Percentiles rank a stretch among this genome's conserved stretches.
These are phyloP conservation scores for Melolontha melolontha DNA, from an alignment of 2,888 invertebrate genomes.

Conservation along the genomic window DNA sequence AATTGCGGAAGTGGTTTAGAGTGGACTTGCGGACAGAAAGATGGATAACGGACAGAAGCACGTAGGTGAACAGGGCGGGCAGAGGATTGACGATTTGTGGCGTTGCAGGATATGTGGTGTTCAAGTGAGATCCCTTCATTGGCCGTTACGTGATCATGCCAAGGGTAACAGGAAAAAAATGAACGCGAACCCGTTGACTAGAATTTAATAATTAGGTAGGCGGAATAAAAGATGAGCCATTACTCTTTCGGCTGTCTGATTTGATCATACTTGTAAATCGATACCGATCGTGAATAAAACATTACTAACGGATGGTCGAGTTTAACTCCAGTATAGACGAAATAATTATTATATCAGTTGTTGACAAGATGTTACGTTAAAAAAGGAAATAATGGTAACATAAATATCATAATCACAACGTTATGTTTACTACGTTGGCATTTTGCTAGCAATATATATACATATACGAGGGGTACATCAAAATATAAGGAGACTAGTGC, in stretches of 20 bases:
- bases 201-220: conserved; percentile 9
- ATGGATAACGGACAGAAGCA: conserved; percentile 31
- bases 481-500: no score
- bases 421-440: no score
- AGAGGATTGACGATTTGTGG: conserved; percentile 4
- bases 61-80: not conserved
- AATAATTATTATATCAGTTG: no score
- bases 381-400: no score
- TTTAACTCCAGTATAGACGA: no score
- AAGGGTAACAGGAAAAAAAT: not conserved
- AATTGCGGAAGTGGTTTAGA: conserved; percentile 49
- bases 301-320: no score
- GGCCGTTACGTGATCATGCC: not conserved
- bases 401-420: no score
- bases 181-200: not conserved
- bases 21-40: conserved; percentile 47
- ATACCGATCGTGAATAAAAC: not conserved
- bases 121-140: conserved; percentile 9
- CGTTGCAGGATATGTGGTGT: conserved; percentile 13
- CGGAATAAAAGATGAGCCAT: conserved; percentile 7
- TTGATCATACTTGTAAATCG: conserved; percentile 1
- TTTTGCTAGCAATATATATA: no score
- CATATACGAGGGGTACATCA: no score
- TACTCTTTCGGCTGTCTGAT: conserved; percentile 3
- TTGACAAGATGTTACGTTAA: no score